Conservation (phyloP, 2,888 invertebrate genomes). For the Phasia obesa region DNA sequence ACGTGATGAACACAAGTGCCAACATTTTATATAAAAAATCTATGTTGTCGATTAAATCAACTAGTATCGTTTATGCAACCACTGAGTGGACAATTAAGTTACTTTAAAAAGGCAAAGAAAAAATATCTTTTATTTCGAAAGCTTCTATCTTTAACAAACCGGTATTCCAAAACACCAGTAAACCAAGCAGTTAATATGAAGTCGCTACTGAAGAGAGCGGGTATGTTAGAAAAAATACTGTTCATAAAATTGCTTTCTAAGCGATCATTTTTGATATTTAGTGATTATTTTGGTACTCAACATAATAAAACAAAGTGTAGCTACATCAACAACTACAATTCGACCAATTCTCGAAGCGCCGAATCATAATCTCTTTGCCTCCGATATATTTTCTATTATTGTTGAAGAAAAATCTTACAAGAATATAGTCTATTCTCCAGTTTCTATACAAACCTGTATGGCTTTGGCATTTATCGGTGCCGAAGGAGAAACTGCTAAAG, state of each 20-base stretch:
- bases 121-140: background rate
- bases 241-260: background rate
- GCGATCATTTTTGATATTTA: background rate
- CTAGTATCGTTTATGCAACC: conserved; percentile 22
- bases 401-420: conserved; percentile 72
- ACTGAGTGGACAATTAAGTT: background rate
- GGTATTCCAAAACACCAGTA: background rate
- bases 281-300: background rate
- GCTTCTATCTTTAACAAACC: too few relatives aligned
- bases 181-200: conserved; percentile 9
- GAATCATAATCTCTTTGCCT: conserved; percentile 31
- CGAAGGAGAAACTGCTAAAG: conserved; percentile 85
- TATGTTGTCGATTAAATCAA: conserved; percentile 5
- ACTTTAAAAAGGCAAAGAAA: background rate
- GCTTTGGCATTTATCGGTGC: conserved; percentile 89
- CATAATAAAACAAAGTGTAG: background rate
- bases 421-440: conserved; percentile 89
- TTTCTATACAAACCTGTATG: conserved; percentile 89
- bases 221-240: background rate
- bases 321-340: background rate
- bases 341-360: background rate
- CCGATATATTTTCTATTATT: conserved; percentile 12
- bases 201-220: conserved; percentile 3
- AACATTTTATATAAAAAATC: conserved; percentile 27
- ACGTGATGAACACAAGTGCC: conserved; percentile 4